Evolutionary conservation across 2,888 invertebrate species (phyloP), one percentile per base, ranked within the genome.

Genomic region (Heliconius cydno): DNA sequence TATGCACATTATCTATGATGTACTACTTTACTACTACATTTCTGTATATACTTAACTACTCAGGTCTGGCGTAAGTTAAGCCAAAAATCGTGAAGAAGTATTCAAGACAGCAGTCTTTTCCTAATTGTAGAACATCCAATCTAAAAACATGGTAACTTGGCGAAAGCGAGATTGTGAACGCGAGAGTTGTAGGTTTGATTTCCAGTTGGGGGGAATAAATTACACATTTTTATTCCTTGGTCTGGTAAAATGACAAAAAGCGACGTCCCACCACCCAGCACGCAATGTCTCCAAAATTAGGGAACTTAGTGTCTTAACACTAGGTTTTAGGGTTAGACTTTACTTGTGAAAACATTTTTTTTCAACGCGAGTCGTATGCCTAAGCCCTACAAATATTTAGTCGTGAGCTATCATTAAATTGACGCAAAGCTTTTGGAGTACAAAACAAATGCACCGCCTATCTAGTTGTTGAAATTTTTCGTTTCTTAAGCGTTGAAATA

Each of bases 401-500:
- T 38, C 67, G 22, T 13, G 6, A n/a, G n/a, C 13, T n/a, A 10
- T 38, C n/a, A 7, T 68, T n/a, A 38, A 41, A 41, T n/a, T 41
- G n/a, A n/a, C 12, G n/a, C 68, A 68, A 68, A n/a, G 68, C 25
- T 67, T 19, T 66, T 66, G 34, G 22, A 34, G 34, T 34, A 4
- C 22, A 34, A 67, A 34, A n/a, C n/a, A n/a, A n/a, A n/a, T 22
- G 28, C 2, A 38, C 34, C 7, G 19, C 28, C 46, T 67, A 12
- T 67, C 22, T n/a, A 68, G 22, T 68, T 2, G 34, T 22, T 22
- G 10, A 67, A 67, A 38, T 38, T 38, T 22, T n/a, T 15, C 12
- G 7, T 73, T 73, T 73, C 60, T 60, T 60, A 73, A 73, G 30
- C 28, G 72, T n/a, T 57, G 22, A 72, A 57, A 13, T 73, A 73